Evolutionary conservation across 1,140 invertebrate species (phyloP), one percentile per base, ranked within the genome.

Genomic region (Diabrotica undecimpunctata): DNA sequence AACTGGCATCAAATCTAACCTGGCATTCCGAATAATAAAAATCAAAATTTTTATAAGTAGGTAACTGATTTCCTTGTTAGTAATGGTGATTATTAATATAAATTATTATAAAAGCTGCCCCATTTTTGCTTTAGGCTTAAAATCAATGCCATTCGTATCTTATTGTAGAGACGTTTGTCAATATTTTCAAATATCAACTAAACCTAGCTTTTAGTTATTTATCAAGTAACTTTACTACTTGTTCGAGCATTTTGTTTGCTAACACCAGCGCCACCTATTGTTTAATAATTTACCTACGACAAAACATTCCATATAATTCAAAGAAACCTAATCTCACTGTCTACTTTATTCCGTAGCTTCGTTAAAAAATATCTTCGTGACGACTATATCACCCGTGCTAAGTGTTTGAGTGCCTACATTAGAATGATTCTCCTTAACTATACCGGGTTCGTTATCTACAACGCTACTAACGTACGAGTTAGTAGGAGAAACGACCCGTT

Each of bases 371-470:
- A 95, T 92, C 81, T 91, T 92, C 54, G 93, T 95, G 68, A 95
- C 94, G 35, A 95, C 93, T 76, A 96, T 93, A 78, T 95, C 93
- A 58, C 94, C 93, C n/a, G 94, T 96, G 73, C 92, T 94, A 11
- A 94, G 80, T 2, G 94, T 96, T 79, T 96, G 93, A 62, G 88
- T 90, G 35, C 84, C 85, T 35, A 86, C 79, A 67, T 86, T 81
- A 54, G 35, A 38, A 56, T 73, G 68, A 55, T 74, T 72, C 12
- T 70, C 67, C 38, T 74, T 75, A 11, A 61, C 62, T 2, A 56
- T 10, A 6, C 41, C 56, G 11, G 57, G 25, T 13, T 71, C 70
- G 25, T 62, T 62, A 13, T 68, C 66, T 11, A 58, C 61, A 35
- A 66, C 56, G 2, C 54, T 41, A 25, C 63, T 69, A 36, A 71